Evolutionary conservation across 2,113 vertebrate genomes (phyloP), one percentile per base, ranked within the genome.

Genomic region (Thymallus thymallus): DNA sequence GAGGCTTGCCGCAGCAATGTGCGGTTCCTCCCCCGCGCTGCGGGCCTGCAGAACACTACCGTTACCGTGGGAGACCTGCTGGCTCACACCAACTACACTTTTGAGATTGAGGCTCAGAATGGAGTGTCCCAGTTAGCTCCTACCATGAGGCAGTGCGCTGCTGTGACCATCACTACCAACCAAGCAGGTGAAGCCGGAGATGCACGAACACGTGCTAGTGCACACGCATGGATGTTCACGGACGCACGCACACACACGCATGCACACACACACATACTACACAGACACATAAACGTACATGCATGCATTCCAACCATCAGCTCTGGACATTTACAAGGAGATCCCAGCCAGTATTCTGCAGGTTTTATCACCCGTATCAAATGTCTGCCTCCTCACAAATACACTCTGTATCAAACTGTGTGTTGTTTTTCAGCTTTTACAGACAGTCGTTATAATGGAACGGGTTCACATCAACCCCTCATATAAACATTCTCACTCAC

Each of bases 11-110:
- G 96, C 3, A 92, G 93, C 61, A 88, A 91, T 0, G 95, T 99
- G 4, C 94, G 94, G 61, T 99, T 99, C 86, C 89, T 98, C 75
- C 98, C 98, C 0, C 94, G 93, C 65, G 94, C 96, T 78, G 79
- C 84, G 0, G 95, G 95, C 26, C 94, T 99, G 75, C 91, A 91
- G 76, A 98, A 98, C 91, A 96, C 97, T 68, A 96, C 96, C 0
- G 98, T 98, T 79, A 98, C 95, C 0, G 95, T 99, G 78, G 94
- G 92, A 26, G 96, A 99, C 84, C 94, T 99, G 32, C 87, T 99
- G 77, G 98, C 98, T 4, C 98, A 99, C 78, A 99, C 97, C 30
- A 98, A 98, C 93, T 99, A 99, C 89, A 98, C 96, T 1, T 99
- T 99, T 78, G 96, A 98, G 93, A 96, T 99, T 1, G 96, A 99